phyloP scores from a whole-genome alignment of 2,797 vertebrate species.

The Ciconia nigra region DNA sequence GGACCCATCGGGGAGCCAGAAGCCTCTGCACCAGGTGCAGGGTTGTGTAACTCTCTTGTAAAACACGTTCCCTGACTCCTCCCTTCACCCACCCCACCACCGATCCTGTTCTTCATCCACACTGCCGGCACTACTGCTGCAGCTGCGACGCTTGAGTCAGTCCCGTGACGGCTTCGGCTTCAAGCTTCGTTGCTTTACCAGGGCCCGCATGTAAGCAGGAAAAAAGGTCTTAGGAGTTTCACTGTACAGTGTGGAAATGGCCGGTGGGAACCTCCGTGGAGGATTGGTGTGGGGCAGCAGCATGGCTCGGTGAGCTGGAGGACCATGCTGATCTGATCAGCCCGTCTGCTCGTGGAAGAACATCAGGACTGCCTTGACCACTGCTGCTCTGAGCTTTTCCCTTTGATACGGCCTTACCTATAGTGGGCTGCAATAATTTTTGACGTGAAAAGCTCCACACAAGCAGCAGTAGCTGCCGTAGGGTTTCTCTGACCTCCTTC shows the following conservation, averaged over 20 bases:
- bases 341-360: neutral
- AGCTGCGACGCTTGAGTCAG: neutral
- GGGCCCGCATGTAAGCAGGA: neutral
- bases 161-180: neutral
- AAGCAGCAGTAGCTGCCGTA: neutral
- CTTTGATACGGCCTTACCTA: rapidly evolving
- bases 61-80: slow-evolving; percentile 19
- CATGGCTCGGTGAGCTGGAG: neutral
- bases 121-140: neutral
- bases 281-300: neutral
- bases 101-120: neutral
- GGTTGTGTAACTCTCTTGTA: slow-evolving; percentile 26
- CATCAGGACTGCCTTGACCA: neutral
- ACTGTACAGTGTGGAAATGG: neutral
- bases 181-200: rapidly evolving
- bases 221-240: neutral
- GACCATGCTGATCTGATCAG: neutral
- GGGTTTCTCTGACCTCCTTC: neutral
- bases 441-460: neutral
- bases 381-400: neutral
- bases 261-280: rapidly evolving
- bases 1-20: neutral
- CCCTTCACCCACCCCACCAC: neutral
- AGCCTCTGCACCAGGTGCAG: neutral
- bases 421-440: neutral